phyloP scores from a whole-genome alignment of 1,140 invertebrate genomes.

The Drepana arcuata region DNA sequence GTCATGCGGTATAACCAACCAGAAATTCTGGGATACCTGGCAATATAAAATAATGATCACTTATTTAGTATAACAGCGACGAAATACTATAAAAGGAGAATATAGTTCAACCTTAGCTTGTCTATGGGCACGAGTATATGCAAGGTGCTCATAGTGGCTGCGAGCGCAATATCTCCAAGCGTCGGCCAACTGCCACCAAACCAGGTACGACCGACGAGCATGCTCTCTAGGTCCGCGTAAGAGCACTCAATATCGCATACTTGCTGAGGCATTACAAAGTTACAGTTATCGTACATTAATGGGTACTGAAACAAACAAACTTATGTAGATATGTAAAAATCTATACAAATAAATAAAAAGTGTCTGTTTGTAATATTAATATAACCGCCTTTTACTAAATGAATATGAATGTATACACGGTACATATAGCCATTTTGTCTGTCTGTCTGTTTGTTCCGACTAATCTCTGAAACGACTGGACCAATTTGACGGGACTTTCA shows the following conservation, averaged over 20 bases:
- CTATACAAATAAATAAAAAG: too few species aligned
- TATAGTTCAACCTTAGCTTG: constrained; percentile 13
- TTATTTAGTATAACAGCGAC: neutral
- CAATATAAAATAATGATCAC: constrained; percentile 1
- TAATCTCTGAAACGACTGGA: too few species aligned
- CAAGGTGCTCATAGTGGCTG: constrained; percentile 36
- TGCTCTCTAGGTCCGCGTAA: constrained; percentile 45
- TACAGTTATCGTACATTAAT: constrained; percentile 31
- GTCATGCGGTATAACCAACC: constrained; percentile 34
- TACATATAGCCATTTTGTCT: too few species aligned
- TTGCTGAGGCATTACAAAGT: constrained; percentile 30
- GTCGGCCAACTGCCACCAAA: constrained; percentile 42
- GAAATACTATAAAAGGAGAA: neutral
- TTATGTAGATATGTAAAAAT: too few species aligned
- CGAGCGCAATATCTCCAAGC: constrained; percentile 36
- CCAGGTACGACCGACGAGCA: constrained; percentile 43
- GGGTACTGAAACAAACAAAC: constrained; percentile 34
- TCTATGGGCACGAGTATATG: constrained; percentile 37
- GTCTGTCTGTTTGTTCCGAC: too few species aligned
- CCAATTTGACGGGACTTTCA: too few species aligned
- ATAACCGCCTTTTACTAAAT: too few species aligned
- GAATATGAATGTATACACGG: too few species aligned
- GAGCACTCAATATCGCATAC: constrained; percentile 37
- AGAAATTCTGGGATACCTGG: constrained; percentile 29
- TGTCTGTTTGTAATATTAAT: too few species aligned